A percentile compares a stretch with the other conserved stretches of the same genome.
These are phyloP conservation scores for Odontothrips loti DNA, from an alignment of 2,888 invertebrate genomes.

Conservation along the genomic window DNA sequence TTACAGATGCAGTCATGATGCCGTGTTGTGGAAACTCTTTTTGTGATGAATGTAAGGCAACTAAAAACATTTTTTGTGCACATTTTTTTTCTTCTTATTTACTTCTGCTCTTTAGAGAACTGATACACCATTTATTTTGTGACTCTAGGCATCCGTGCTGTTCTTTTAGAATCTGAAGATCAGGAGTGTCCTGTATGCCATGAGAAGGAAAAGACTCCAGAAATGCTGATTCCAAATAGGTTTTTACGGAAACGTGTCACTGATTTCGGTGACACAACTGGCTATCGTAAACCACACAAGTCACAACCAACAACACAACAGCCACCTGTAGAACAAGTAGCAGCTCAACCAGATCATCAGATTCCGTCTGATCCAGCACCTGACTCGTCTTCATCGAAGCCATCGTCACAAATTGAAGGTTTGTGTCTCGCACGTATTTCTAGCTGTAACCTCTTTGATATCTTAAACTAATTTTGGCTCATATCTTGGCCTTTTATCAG, in stretches of 20 bases:
- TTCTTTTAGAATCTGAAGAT: conserved; percentile 86
- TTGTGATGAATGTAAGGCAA: conserved; percentile 90
- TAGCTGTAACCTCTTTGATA: not conserved
- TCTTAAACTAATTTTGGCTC: not conserved
- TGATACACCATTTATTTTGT: conserved; percentile 27
- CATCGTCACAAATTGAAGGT: not conserved
- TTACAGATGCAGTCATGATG: conserved; percentile 95
- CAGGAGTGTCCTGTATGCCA: conserved; percentile 93
- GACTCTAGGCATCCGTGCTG: conserved; percentile 77
- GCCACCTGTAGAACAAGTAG: conserved; percentile 37
- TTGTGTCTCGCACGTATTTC: not conserved
- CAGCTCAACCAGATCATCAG: conserved; percentile 4
- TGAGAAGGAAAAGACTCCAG: conserved; percentile 88
- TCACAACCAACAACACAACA: conserved; percentile 29
- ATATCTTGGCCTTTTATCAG: not conserved
- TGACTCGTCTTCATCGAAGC: not conserved
- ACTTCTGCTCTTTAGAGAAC: not conserved
- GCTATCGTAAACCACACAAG: conserved; percentile 61
- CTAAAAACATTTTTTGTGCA: not conserved
- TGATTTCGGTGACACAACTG: conserved; percentile 87
- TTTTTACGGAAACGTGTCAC: conserved; percentile 84
- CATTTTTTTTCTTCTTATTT: conserved; percentile 17
- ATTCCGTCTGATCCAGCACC: conserved; percentile 25
- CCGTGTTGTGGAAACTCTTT: conserved; percentile 98
- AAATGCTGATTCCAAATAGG: conserved; percentile 87